phyloP scores from a whole-genome alignment of 2,113 vertebrate genomes.

The rat (Rattus norvegicus) region DNA sequence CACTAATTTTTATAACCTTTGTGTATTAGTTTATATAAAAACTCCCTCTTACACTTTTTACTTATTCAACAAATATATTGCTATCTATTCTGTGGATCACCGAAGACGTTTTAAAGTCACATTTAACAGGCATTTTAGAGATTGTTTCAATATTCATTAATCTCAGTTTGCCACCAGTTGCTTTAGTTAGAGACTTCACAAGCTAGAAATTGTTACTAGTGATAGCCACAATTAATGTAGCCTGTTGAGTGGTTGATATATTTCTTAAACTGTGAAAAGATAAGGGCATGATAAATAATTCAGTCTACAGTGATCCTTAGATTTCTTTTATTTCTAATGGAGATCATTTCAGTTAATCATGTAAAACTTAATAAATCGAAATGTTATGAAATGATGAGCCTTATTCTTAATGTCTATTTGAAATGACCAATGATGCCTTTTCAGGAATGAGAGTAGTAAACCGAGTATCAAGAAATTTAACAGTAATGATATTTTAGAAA shows the following conservation, averaged over 20 bases:
- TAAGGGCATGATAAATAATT: conserved; percentile 17
- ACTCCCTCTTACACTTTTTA: neutral
- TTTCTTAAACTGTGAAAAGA: conserved; percentile 45
- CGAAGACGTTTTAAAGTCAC: neutral
- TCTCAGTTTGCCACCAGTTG: neutral
- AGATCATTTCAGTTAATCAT: conserved; percentile 41
- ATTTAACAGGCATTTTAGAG: conserved; percentile 7
- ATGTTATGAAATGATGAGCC: conserved; percentile 23
- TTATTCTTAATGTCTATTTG: neutral
- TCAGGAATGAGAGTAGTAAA: neutral
- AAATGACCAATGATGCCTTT: conserved; percentile 44
- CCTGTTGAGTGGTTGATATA: neutral
- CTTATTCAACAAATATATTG: neutral
- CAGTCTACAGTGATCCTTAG: neutral
- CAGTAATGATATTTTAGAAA: neutral
- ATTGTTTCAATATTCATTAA: conserved; percentile 26
- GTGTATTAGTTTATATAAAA: neutral
- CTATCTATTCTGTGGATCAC: neutral
- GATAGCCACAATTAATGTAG: neutral
- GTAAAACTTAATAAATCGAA: conserved; percentile 53
- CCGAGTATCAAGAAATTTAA: conserved; percentile 1
- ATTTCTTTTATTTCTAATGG: conserved; percentile 1
- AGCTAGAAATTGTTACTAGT: neutral
- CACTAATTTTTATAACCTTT: neutral
- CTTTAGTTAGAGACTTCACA: conserved; percentile 7